These are phyloP conservation scores for Orthonevra nobilis DNA, from an alignment of 2,888 invertebrate species.

Conservation along the genomic window DNA sequence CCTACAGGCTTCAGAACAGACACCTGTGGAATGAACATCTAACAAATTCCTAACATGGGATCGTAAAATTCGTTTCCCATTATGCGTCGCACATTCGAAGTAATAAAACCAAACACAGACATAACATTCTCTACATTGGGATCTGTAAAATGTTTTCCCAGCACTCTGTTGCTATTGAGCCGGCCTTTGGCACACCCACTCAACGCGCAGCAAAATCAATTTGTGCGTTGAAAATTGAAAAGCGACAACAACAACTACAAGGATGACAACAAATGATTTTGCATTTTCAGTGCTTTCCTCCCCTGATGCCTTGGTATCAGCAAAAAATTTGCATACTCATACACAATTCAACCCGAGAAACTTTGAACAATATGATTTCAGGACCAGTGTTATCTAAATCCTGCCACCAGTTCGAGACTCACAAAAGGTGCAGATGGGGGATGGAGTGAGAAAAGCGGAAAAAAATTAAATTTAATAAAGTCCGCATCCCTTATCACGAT, in stretches of 20 bases:
- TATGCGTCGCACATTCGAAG: conserved; percentile 9
- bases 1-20: too few relatives aligned
- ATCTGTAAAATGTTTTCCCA: conserved; percentile 19
- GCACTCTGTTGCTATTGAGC: conserved; percentile 8
- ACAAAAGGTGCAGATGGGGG: conserved; percentile 16
- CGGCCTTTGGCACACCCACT: conserved; percentile 5
- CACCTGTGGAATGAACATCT: conserved; percentile 55
- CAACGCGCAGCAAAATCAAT: conserved; percentile 49
- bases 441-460: not conserved
- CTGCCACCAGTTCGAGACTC: not conserved
- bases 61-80: conserved; percentile 38
- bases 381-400: conserved; percentile 15
- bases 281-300: conserved; percentile 48
- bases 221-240: conserved; percentile 43
- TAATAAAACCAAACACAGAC: conserved; percentile 24
- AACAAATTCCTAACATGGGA: conserved; percentile 14
- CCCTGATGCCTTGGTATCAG: conserved; percentile 22
- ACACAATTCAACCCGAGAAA: not conserved
- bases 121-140: conserved; percentile 17
- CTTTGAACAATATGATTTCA: conserved; percentile 21
- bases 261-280: conserved; percentile 60
- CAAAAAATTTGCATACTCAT: conserved; percentile 54
- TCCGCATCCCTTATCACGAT: conserved; percentile 58
- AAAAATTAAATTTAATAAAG: conserved; percentile 62
- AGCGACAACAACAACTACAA: conserved; percentile 35